Evolutionary conservation across 2,113 vertebrate species (phyloP).

Genomic region (Callocephalon fimbriatum): DNA sequence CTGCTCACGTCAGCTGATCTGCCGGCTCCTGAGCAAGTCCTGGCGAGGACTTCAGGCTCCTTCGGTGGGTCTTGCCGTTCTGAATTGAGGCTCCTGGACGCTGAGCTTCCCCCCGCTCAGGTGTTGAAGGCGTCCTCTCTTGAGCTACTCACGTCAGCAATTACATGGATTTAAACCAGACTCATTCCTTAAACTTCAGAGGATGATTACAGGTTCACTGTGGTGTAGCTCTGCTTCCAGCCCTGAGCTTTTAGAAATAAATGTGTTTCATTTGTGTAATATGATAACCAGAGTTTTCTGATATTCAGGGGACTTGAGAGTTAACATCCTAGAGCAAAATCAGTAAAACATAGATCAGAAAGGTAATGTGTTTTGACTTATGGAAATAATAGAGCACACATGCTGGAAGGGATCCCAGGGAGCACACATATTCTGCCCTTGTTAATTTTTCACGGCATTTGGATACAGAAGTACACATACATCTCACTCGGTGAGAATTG

Average conservation of each 20-base stretch:
- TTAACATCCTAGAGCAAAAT: conserved; percentile 21
- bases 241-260: background rate
- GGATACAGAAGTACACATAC: background rate
- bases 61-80: too few relatives aligned
- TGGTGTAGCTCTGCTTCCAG: background rate
- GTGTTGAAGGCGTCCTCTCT: too few relatives aligned
- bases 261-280: background rate
- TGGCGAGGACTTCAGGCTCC: too few relatives aligned
- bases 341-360: background rate
- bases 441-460: conserved; percentile 36
- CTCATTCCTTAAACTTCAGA: background rate
- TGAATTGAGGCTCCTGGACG: too few relatives aligned
- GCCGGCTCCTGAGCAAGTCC: too few relatives aligned
- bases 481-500: background rate
- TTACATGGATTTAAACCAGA: background rate
- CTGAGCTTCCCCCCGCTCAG: too few relatives aligned
- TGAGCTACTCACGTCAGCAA: too few relatives aligned
- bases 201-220: background rate
- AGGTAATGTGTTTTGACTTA: conserved; percentile 24
- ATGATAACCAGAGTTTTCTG: background rate
- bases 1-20: too few relatives aligned
- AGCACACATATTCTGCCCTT: background rate
- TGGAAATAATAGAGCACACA: conserved; percentile 2
- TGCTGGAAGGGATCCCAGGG: conserved; percentile 18
- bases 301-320: background rate